Percentiles rank a stretch among this genome's conserved stretches.
Evolutionary conservation across 2,797 vertebrate species (phyloP).

Genomic region (Myripristis murdjan): DNA sequence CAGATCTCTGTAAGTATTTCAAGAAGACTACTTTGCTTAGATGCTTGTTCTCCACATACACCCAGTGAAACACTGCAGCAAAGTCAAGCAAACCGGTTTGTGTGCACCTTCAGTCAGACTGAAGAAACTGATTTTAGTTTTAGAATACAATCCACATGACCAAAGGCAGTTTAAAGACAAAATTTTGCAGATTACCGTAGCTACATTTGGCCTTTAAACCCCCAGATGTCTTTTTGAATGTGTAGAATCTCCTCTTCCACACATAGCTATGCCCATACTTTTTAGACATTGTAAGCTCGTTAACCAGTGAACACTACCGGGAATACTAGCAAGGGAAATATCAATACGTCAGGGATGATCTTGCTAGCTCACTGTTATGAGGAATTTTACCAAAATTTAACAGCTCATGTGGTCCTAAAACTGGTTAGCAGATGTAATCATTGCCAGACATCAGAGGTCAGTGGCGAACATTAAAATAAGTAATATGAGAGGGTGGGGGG

Average conservation of each 20-base stretch:
- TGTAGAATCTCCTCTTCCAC: conserved; percentile 12
- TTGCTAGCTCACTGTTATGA: conserved; percentile 9
- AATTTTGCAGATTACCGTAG: neutral
- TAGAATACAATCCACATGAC: too few relatives aligned
- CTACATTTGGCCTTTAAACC: conserved; percentile 15
- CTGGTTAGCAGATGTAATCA: neutral
- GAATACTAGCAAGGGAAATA: conserved; percentile 73
- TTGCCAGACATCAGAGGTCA: conserved; percentile 14
- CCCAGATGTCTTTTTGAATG: conserved; percentile 6
- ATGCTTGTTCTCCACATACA: too few relatives aligned
- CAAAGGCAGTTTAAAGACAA: too few relatives aligned
- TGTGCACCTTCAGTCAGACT: neutral
- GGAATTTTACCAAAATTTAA: conserved; percentile 38
- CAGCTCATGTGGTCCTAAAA: conserved; percentile 6
- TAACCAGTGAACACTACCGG: conserved; percentile 58
- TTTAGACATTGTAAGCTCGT: conserved; percentile 63
- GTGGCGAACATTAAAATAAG: neutral
- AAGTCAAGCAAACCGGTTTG: neutral
- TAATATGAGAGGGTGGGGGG: neutral
- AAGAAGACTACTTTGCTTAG: too few relatives aligned
- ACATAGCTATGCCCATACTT: conserved; percentile 21
- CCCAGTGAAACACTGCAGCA: too few relatives aligned
- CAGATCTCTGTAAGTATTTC: too few relatives aligned
- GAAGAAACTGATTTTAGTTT: neutral
- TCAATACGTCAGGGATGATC: conserved; percentile 60